Evolutionary conservation across 2,797 vertebrate species (phyloP), one percentile per base, ranked within the genome.

Genomic region (Sphenopsis melanotis): DNA sequence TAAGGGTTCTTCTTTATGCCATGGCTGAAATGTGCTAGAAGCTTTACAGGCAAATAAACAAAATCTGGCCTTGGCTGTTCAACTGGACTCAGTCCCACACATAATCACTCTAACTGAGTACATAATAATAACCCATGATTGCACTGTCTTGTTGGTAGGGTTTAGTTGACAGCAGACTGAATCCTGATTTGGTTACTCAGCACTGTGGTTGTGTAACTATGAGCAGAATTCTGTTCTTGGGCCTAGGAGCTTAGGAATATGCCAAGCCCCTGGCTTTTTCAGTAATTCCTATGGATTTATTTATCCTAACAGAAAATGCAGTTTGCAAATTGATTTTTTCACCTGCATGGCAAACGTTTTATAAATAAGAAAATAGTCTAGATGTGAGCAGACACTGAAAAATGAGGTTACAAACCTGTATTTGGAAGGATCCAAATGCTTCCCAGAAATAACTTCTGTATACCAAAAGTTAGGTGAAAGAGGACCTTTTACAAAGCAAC

Each of bases 1-100:
- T 41, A 50, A 34, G 30, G 2, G 27, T n/a, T 87, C 32, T 63
- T 94, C 55, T 92, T 86, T 83, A 65, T 81, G 55, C 23, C 8
- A 11, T 39, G 37, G 21, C 39, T 83, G 84, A 93, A 93, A 91
- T 81, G 36, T 77, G 17, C 23, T 94, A 83, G 56, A 71, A 91
- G 56, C 27, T 95, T 92, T 93, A 87, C 32, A 85, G 87, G 46
- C 52, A 94, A 83, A 94, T 90, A 92, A 91, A 85, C 36, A 94
- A 80, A 83, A 87, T 61, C 71, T 42, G 80, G 29, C 17, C 23
- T 66, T 82, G 55, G 44, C 30, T 92, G 56, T 66, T 95, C 47
- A 57, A 10, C 57, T 92, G 92, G 81, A 89, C 70, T 64, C 64
- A 71, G 24, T 64, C 64, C 64, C 53, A 36, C 24, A 49, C 56